Conservation (phyloP, 1,140 invertebrate genomes). For the Agrypnia vestita region DNA sequence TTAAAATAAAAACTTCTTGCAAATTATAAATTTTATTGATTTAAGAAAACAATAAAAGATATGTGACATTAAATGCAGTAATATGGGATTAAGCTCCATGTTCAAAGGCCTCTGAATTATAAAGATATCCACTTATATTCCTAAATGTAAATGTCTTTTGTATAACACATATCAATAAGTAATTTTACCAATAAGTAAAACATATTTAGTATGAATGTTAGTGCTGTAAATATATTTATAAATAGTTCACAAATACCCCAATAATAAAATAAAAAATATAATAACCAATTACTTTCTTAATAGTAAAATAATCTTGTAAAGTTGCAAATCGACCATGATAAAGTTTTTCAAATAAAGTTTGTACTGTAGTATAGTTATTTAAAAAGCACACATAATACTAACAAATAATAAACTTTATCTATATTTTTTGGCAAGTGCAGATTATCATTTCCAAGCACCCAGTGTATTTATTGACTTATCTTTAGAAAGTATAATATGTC, state of each 20-base stretch:
- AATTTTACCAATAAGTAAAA: background rate
- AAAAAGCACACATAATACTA: no score
- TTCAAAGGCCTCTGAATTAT: constrained; percentile 22
- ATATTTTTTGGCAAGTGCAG: no score
- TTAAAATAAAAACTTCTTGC: constrained; percentile 48
- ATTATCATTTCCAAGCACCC: no score
- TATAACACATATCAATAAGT: constrained; percentile 1
- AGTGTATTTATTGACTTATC: no score
- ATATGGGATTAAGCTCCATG: constrained; percentile 23
- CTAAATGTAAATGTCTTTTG: constrained; percentile 24
- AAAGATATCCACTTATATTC: background rate
- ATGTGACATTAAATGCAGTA: constrained; percentile 24
- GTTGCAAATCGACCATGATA: no score
- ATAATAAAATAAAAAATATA: no score
- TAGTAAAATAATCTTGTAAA: no score
- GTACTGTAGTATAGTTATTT: no score
- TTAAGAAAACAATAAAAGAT: constrained; percentile 11
- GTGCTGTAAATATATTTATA: background rate
- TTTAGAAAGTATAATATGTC: no score
- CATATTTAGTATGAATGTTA: background rate
- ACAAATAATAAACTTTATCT: no score
- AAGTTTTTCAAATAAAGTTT: no score
- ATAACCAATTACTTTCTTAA: no score
- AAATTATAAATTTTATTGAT: constrained; percentile 28
- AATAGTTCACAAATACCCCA: background rate